A percentile compares a stretch with the other conserved stretches of the same genome.
phyloP scores from a whole-genome alignment of 2,113 vertebrate species.

The Alethe castanea region DNA sequence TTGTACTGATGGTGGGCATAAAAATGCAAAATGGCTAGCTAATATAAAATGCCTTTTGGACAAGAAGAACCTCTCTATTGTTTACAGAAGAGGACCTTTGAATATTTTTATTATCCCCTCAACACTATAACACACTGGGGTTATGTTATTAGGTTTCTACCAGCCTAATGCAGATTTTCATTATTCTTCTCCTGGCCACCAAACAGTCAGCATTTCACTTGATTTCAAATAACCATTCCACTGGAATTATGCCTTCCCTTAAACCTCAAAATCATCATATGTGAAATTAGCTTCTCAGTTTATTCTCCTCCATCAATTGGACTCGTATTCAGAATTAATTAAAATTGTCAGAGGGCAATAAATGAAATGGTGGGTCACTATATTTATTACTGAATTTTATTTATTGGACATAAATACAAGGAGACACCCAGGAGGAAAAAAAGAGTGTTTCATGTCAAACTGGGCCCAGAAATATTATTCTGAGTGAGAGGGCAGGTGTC shows the following conservation, averaged over 20 bases:
- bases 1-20: not conserved
- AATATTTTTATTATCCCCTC: not conserved
- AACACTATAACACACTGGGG: not conserved
- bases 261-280: not conserved
- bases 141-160: not conserved
- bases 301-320: not conserved
- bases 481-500: not conserved
- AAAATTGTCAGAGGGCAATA: not conserved
- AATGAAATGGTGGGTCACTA: not conserved
- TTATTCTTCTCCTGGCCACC: not conserved
- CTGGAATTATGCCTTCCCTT: not conserved
- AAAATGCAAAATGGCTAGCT: not conserved
- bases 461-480: not conserved
- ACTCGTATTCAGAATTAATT: not conserved
- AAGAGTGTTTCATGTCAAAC: not conserved
- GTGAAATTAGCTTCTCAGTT: not conserved
- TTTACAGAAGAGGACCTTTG: not conserved
- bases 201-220: not conserved
- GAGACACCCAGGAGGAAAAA: not conserved
- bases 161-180: not conserved
- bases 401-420: not conserved
- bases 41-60: not conserved
- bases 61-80: not conserved
- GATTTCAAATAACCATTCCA: not conserved
- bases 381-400: not conserved